phyloP scores from a whole-genome alignment of 2,888 invertebrate genomes.

The Stegana nigrithorax region DNA sequence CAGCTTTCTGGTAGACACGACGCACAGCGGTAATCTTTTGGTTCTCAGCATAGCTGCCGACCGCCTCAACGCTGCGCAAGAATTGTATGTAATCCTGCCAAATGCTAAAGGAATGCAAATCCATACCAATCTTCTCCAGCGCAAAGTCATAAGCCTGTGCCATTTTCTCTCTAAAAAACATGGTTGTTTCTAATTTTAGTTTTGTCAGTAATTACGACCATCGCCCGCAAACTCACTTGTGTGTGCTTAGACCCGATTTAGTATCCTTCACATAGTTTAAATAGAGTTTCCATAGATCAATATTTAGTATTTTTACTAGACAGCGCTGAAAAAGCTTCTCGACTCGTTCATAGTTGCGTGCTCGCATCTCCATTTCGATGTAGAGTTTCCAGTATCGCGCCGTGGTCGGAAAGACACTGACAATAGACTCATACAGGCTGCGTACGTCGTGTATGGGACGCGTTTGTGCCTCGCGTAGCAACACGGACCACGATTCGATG shows the following conservation, averaged over 20 bases:
- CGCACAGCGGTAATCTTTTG: conserved; percentile 98
- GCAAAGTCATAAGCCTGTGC: conserved; percentile 99
- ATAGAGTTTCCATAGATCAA: conserved; percentile 98
- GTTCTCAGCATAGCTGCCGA: conserved; percentile 99
- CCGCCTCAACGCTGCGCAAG: conserved; percentile 94
- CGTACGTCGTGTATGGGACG: conserved; percentile 90
- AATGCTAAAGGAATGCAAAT: conserved; percentile 94
- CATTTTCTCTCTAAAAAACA: conserved; percentile 89
- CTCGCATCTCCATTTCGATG: conserved; percentile 98
- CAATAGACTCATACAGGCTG: conserved; percentile 92
- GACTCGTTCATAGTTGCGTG: conserved; percentile 96
- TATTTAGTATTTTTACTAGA: conserved; percentile 97
- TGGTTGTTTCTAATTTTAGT: neutral
- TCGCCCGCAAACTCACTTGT: conserved; percentile 78
- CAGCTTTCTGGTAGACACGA: conserved; percentile 95
- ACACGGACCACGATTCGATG: conserved; percentile 97
- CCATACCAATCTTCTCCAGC: conserved; percentile 98
- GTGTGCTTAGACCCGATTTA: conserved; percentile 90
- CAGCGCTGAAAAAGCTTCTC: conserved; percentile 99
- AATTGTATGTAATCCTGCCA: conserved; percentile 99
- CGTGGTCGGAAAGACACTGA: conserved; percentile 93
- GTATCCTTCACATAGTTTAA: conserved; percentile 98
- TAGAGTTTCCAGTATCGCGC: conserved; percentile 99
- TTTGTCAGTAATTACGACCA: neutral
- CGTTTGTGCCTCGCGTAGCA: conserved; percentile 92